phyloP scores from a whole-genome alignment of 2,797 vertebrate species.

The Chelon auratus region DNA sequence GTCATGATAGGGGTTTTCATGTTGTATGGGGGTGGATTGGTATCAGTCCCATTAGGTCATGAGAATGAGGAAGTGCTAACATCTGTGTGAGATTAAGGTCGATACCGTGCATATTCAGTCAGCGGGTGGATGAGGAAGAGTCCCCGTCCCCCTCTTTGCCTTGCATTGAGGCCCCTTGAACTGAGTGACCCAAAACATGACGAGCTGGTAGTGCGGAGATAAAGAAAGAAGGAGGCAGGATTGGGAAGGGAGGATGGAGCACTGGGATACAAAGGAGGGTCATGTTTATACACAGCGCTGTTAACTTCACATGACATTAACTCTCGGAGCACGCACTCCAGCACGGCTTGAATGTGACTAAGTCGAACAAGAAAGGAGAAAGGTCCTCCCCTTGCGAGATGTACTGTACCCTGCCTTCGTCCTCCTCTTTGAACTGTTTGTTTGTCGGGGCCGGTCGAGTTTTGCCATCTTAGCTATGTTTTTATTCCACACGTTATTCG shows the following conservation, averaged over 20 bases:
- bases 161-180: conserved; percentile 44
- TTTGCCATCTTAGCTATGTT: conserved; percentile 17
- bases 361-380: conserved; percentile 14
- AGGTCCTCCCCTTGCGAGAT: conserved; percentile 15
- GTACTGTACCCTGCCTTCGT: conserved; percentile 20
- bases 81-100: conserved; percentile 83
- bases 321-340: conserved; percentile 52
- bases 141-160: conserved; percentile 17
- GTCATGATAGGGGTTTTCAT: conserved; percentile 6
- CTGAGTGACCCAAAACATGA: conserved; percentile 53
- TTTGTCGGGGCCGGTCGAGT: conserved; percentile 22
- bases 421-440: conserved; percentile 13
- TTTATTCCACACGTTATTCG: conserved; percentile 21
- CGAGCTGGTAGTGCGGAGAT: conserved; percentile 41
- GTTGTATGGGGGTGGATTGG: conserved; percentile 50
- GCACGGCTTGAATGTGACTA: conserved; percentile 19
- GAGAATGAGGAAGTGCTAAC: conserved; percentile 83
- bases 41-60: conserved; percentile 78
- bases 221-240: conserved; percentile 35
- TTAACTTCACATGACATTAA: conserved; percentile 75
- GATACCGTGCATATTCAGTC: conserved; percentile 36
- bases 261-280: conserved; percentile 55
- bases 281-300: conserved; percentile 61
- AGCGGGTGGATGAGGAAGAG: conserved; percentile 33
- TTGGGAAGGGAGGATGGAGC: conserved; percentile 52